Evolutionary conservation across 2,888 invertebrate genomes (phyloP).

Genomic region (Dusona sp.): DNA sequence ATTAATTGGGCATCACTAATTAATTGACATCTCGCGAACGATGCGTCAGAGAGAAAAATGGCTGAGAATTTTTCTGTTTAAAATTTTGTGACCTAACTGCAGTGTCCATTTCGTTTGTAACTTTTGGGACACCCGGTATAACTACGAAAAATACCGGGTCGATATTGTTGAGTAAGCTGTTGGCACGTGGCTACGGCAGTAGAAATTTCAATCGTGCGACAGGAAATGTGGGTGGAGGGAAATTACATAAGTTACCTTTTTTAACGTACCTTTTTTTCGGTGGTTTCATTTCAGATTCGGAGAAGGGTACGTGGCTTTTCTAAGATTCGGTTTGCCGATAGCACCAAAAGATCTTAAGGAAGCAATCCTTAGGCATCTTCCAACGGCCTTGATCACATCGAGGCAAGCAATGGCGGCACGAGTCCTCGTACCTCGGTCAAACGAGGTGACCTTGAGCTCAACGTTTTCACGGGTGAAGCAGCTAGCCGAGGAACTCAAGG

Average conservation of each 20-base stretch:
- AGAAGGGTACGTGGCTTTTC: conserved; percentile 86
- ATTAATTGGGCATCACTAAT: too few relatives aligned
- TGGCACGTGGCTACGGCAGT: background rate
- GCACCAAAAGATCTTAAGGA: conserved; percentile 80
- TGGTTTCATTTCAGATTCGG: conserved; percentile 84
- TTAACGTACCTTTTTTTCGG: background rate
- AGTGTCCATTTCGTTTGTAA: background rate
- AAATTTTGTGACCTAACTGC: too few relatives aligned
- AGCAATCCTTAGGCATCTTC: conserved; percentile 80
- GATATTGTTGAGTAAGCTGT: too few relatives aligned
- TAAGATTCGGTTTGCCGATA: conserved; percentile 81
- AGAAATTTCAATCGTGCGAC: background rate
- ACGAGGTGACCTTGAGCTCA: conserved; percentile 84
- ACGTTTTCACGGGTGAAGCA: conserved; percentile 85
- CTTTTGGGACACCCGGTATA: background rate
- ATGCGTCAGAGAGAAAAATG: too few relatives aligned
- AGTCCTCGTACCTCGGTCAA: conserved; percentile 85
- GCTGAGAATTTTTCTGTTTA: too few relatives aligned
- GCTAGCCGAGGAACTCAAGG: conserved; percentile 85
- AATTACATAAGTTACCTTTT: background rate
- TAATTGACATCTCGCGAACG: too few relatives aligned
- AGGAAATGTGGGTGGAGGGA: background rate
- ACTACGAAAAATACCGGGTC: too few relatives aligned
- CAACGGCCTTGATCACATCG: conserved; percentile 84
- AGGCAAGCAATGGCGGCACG: conserved; percentile 85